Base-by-base conservation (phyloP, 1,140 invertebrate species). In the Pissodes strobi region DNA sequence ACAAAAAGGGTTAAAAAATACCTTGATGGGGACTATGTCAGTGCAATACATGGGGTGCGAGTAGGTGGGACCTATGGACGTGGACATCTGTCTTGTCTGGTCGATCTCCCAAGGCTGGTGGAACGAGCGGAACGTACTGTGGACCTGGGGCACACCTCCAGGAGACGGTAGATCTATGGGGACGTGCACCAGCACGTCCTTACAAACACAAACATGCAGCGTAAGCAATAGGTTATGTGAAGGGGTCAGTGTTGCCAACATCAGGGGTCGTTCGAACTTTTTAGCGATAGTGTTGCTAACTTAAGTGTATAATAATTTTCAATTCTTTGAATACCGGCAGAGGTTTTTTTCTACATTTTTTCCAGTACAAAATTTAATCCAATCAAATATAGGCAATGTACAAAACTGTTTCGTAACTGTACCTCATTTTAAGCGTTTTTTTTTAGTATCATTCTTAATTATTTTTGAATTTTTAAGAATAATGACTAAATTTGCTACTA, bases 1-100 rank as follows among this genome's bases (percentile, higher is more conserved):
- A 52, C 1, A 18, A 12, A 61, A 51, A 51, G 38, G 25, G 18
- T 2, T 39, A 12, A 2, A 37, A 34, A 81, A 80, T 86, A 89
- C 84, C 85, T 89, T 83, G 75, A 88, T 86, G 68, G 87, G 84
- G 76, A 88, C 85, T 78, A 88, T 82, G 75, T 88, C 86, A 71
- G 85, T 86, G 79, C 80, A 82, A 81, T 78, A 82, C 70, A 77
- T 69, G 34, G 78, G 22, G 27, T 76, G 64, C 71, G 76, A 76
- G 70, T 45, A 38, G 27, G 67, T 73, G 59, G 76, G 72, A 62
- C 71, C 80, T 43, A 81, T 73, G 61, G 70, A 74, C 55, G 74
- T 71, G 57, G 71, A 79, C 60, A 82, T 74, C 66, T 79, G 78
- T 68, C 78, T 72, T 37, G 77, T 79, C 66, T 80, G 79, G 71